Percentiles rank a stretch among this genome's conserved stretches.
phyloP scores from a whole-genome alignment of 2,888 invertebrate species.

The Drosophila kuntzei region DNA sequence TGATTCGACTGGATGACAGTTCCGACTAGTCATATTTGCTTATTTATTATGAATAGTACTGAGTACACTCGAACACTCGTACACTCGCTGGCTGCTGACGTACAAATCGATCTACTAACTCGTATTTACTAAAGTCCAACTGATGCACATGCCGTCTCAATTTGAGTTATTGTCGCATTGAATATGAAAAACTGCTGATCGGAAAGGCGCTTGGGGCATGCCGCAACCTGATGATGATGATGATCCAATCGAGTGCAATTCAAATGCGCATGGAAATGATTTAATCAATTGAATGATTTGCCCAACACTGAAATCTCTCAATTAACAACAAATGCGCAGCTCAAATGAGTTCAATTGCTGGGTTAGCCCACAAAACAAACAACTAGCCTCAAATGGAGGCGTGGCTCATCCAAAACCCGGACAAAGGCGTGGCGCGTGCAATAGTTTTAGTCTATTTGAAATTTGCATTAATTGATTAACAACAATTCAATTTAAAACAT shows the following conservation, averaged over 20 bases:
- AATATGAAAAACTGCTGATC: constrained; percentile 17
- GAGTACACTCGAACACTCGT: constrained; percentile 3
- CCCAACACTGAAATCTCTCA: constrained; percentile 56
- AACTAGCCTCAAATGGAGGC: constrained; percentile 15
- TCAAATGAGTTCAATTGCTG: constrained; percentile 72
- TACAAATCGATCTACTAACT: constrained; percentile 22
- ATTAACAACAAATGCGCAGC: constrained; percentile 68
- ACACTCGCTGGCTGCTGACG: constrained; percentile 47
- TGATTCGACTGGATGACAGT: constrained; percentile 14
- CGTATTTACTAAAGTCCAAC: constrained; percentile 60
- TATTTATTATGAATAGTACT: neutral
- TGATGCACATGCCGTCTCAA: constrained; percentile 21
- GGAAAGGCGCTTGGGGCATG: constrained; percentile 8
- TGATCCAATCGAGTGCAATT: constrained; percentile 58
- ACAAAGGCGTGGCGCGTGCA: constrained; percentile 61
- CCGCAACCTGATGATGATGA: constrained; percentile 20
- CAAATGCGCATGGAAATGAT: constrained; percentile 56
- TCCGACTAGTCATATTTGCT: constrained; percentile 15
- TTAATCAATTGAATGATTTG: constrained; percentile 70
- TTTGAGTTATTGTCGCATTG: neutral
- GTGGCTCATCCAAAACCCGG: constrained; percentile 35
- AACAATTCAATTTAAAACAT: constrained; percentile 40
- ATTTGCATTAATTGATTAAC: constrained; percentile 74
- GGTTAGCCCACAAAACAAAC: constrained; percentile 32
- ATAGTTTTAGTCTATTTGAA: constrained; percentile 11